Evolutionary conservation across 2,113 vertebrate genomes (phyloP).

Genomic region (Amia ocellicauda): DNA sequence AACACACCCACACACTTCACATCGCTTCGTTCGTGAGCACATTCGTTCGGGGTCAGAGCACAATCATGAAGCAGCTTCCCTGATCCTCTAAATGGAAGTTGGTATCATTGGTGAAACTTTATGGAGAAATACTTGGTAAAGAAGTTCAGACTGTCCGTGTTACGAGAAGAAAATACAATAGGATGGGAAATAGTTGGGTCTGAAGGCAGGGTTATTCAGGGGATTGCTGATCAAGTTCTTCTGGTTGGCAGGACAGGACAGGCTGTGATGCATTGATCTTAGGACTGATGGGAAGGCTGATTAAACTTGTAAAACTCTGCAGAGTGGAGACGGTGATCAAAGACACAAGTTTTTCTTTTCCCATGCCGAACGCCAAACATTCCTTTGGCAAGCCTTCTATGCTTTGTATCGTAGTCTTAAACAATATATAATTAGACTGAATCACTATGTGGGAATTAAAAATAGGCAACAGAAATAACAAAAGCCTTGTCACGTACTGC

Average conservation of each 20-base stretch:
- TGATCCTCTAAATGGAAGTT: no score
- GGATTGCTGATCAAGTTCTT: conserved; percentile 39
- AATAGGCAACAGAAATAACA: conserved; percentile 5
- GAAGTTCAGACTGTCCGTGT: no score
- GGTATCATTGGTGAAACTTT: no score
- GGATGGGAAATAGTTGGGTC: conserved; percentile 34
- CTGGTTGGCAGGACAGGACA: conserved; percentile 33
- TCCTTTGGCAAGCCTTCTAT: conserved; percentile 29
- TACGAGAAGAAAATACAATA: neutral
- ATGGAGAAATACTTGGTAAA: no score
- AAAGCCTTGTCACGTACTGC: neutral
- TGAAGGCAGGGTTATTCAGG: conserved; percentile 32
- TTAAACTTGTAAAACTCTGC: conserved; percentile 20
- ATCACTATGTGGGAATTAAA: no score
- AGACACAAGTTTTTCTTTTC: conserved; percentile 40
- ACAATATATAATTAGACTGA: conserved; percentile 57
- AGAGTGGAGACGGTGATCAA: neutral
- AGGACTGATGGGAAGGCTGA: conserved; percentile 17
- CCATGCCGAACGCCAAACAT: conserved; percentile 45
- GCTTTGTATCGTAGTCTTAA: conserved; percentile 3
- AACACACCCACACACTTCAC: no score
- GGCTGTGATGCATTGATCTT: neutral
- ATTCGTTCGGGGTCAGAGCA: no score
- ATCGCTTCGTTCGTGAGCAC: no score
- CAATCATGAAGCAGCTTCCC: no score